Percentiles rank a stretch among this genome's conserved stretches.
Evolutionary conservation across 2,888 invertebrate species (phyloP).

Genomic region (Tribolium freemani): DNA sequence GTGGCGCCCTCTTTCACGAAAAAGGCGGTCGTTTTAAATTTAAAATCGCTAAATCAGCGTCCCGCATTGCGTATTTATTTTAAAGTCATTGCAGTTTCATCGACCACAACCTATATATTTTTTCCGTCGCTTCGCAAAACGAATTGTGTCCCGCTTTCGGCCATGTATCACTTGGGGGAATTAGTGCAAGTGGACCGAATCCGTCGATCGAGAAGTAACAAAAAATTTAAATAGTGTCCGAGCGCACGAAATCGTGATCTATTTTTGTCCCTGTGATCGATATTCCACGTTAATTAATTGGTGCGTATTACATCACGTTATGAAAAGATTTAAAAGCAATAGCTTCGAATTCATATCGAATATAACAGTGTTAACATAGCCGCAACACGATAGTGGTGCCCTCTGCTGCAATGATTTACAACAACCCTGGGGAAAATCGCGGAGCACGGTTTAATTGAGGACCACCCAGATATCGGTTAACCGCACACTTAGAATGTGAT

Average conservation of each 20-base stretch:
- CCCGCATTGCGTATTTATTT: constrained; percentile 27
- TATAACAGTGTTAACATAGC: constrained; percentile 50
- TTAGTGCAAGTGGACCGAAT: constrained; percentile 20
- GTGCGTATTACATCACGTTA: not conserved
- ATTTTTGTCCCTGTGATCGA: not conserved
- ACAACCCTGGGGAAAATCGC: constrained; percentile 48
- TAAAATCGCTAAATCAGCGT: too few species aligned
- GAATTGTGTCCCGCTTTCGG: constrained; percentile 24
- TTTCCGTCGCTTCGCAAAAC: constrained; percentile 23
- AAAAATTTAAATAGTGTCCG: constrained; percentile 29
- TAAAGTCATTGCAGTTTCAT: constrained; percentile 11
- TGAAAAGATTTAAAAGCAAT: constrained; percentile 10
- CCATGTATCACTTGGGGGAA: constrained; percentile 26
- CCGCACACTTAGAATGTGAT: constrained; percentile 42
- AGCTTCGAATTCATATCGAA: constrained; percentile 20
- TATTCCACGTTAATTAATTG: not conserved
- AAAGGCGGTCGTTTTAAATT: too few species aligned
- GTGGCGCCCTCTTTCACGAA: too few species aligned
- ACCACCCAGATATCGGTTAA: constrained; percentile 53
- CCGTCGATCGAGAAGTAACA: constrained; percentile 19
- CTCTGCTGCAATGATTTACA: constrained; percentile 54
- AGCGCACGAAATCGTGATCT: not conserved
- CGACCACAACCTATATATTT: constrained; percentile 27
- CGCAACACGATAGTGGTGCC: constrained; percentile 52
- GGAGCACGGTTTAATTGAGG: constrained; percentile 51